phyloP scores from a whole-genome alignment of 1,140 invertebrate species.

The Ips nitidus region DNA sequence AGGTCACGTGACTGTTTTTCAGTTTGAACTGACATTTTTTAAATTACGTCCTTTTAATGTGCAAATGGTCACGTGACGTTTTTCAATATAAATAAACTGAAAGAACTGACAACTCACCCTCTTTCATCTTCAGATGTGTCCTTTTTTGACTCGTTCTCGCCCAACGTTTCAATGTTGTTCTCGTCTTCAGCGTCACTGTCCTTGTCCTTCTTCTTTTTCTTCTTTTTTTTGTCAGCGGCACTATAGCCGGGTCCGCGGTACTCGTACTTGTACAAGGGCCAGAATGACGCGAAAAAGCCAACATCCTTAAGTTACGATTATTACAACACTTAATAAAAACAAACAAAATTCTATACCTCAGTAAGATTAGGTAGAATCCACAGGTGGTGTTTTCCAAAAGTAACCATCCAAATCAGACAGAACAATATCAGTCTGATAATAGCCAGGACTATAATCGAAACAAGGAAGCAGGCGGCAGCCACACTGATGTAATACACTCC shows the following conservation, averaged over 20 bases:
- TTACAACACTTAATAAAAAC: constrained; percentile 1
- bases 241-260: constrained; percentile 65
- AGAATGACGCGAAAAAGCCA: constrained; percentile 97
- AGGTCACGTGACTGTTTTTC: too few species aligned
- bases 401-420: constrained; percentile 85
- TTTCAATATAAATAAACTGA: too few species aligned
- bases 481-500: constrained; percentile 97
- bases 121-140: constrained; percentile 24
- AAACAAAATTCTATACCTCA: constrained; percentile 59
- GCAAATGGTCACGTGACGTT: too few species aligned
- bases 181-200: constrained; percentile 47
- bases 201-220: constrained; percentile 68
- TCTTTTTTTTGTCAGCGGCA: constrained; percentile 70
- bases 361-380: constrained; percentile 98
- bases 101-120: constrained; percentile 3
- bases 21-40: too few species aligned
- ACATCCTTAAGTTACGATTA: constrained; percentile 67
- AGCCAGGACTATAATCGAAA: constrained; percentile 88
- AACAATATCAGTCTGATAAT: constrained; percentile 90
- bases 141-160: constrained; percentile 11
- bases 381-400: constrained; percentile 89
- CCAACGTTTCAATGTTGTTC: constrained; percentile 7
- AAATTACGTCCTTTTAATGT: too few species aligned
- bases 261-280: constrained; percentile 93
- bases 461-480: constrained; percentile 89